Conservation (phyloP, 2,113 vertebrate species). For the Sorex fumeus region DNA sequence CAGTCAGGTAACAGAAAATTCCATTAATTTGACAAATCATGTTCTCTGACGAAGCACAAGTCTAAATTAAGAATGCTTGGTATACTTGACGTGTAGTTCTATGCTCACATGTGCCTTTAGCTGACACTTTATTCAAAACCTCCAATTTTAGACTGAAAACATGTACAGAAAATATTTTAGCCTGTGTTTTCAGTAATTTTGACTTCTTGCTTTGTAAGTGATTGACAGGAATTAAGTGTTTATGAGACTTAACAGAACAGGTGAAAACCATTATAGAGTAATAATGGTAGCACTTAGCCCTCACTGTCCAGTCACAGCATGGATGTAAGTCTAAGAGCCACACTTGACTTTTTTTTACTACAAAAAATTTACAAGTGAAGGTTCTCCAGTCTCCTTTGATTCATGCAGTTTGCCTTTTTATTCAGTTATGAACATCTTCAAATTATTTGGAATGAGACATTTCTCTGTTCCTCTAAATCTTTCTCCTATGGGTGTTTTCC, state of each 20-base stretch:
- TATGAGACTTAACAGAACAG: background rate
- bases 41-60: constrained; percentile 24
- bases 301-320: background rate
- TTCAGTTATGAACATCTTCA: background rate
- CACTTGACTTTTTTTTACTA: constrained; percentile 15
- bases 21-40: background rate
- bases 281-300: background rate
- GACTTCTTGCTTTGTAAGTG: background rate
- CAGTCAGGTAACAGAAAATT: constrained; percentile 3
- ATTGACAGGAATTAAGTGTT: background rate
- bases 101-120: background rate
- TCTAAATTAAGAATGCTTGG: background rate
- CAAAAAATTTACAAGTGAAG: background rate
- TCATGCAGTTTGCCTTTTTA: constrained; percentile 14
- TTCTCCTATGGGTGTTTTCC: background rate
- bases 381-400: background rate
- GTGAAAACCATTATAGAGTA: background rate
- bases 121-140: background rate
- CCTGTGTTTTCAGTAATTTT: background rate
- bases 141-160: constrained; percentile 15
- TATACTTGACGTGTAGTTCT: background rate
- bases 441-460: background rate
- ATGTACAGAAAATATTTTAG: background rate
- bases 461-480: constrained; percentile 40
- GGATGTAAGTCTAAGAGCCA: background rate